Evolutionary conservation across 2,888 invertebrate genomes (phyloP).

Genomic region (Pyrochroa serraticornis): DNA sequence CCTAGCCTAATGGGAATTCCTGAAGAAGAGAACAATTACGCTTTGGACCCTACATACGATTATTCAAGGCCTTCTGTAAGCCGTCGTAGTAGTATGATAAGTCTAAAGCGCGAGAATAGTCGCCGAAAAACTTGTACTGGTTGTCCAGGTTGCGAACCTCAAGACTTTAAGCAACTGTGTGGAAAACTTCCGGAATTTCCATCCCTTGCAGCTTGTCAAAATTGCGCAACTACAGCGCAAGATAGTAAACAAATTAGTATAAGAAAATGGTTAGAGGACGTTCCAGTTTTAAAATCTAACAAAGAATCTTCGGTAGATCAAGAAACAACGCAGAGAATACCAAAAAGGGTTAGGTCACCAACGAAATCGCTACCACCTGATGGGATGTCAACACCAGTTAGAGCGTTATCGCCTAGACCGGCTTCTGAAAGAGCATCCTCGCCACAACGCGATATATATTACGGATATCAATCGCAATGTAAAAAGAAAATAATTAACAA

Average conservation of each 20-base stretch:
- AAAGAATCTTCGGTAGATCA: not conserved
- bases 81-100: constrained; percentile 63
- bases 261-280: constrained; percentile 76
- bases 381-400: constrained; percentile 35
- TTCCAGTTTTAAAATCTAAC: constrained; percentile 59
- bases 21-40: constrained; percentile 71
- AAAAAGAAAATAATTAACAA: constrained; percentile 31
- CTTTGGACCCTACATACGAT: constrained; percentile 61
- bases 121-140: constrained; percentile 67
- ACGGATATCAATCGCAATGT: constrained; percentile 13
- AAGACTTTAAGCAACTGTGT: constrained; percentile 46
- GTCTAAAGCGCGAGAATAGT: constrained; percentile 68
- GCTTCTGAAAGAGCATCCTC: constrained; percentile 35
- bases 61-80: constrained; percentile 52
- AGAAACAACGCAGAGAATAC: constrained; percentile 7
- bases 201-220: constrained; percentile 59
- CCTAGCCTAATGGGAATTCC: constrained; percentile 81
- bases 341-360: constrained; percentile 48
- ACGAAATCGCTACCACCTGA: constrained; percentile 50
- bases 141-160: constrained; percentile 70
- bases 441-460: constrained; percentile 20
- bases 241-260: constrained; percentile 78
- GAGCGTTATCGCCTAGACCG: constrained; percentile 44
- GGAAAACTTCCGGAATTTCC: constrained; percentile 56
- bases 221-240: constrained; percentile 64